phyloP scores from a whole-genome alignment of 2,113 vertebrate species.

The Nothocercus nigrocapillus region DNA sequence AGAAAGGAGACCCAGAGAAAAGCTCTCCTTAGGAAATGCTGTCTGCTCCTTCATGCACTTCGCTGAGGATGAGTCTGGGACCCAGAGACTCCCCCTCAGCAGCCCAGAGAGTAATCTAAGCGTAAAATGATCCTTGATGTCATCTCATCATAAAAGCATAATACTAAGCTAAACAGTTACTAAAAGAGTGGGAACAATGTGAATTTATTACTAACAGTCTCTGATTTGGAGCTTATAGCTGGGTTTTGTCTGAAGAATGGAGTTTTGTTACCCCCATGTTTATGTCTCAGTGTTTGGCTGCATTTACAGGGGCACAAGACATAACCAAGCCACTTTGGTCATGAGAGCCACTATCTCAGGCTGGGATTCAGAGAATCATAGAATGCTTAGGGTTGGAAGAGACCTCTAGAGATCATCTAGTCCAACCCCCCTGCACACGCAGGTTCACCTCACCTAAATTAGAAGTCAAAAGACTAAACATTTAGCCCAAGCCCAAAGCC shows the following conservation, averaged over 20 bases:
- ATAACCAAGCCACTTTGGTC: background rate
- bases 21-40: background rate
- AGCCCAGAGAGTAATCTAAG: background rate
- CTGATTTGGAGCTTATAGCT: background rate
- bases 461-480: background rate
- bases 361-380: no score
- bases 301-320: background rate
- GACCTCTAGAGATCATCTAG: no score
- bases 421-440: no score
- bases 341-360: background rate
- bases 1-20: background rate
- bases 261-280: background rate
- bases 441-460: background rate
- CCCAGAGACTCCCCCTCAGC: background rate
- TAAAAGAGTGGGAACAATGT: accelerated
- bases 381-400: no score
- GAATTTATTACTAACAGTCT: background rate
- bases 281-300: background rate
- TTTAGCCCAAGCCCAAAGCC: background rate
- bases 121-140: background rate
- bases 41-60: background rate
- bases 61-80: background rate
- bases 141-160: background rate
- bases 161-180: background rate
- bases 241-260: background rate